A percentile compares a stretch with the other conserved stretches of the same genome.
These are phyloP conservation scores for Neoaliturus tenellus DNA, from an alignment of 2,888 invertebrate genomes.

Conservation along the genomic window DNA sequence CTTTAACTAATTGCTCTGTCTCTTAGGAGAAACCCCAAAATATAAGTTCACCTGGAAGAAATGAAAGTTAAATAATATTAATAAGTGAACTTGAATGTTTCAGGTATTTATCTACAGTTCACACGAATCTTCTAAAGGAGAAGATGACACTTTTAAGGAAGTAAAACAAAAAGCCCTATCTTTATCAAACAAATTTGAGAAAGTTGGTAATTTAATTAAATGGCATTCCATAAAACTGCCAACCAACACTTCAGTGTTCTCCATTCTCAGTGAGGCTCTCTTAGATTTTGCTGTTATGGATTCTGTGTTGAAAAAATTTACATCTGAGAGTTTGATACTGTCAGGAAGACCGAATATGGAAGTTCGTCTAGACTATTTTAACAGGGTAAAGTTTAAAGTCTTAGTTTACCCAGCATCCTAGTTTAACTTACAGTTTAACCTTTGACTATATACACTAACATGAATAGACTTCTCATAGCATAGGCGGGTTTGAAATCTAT, in stretches of 20 bases:
- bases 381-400: slow-evolving; percentile 87
- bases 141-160: slow-evolving; percentile 76
- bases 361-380: slow-evolving; percentile 89
- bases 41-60: no score
- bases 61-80: no score
- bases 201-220: slow-evolving; percentile 80
- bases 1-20: no score
- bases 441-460: no score
- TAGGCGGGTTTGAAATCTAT: no score
- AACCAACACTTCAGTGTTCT: slow-evolving; percentile 57
- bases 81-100: slow-evolving; percentile 58
- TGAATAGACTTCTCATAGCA: no score
- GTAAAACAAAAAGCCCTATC: slow-evolving; percentile 80
- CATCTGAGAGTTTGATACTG: slow-evolving; percentile 84
- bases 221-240: slow-evolving; percentile 83
- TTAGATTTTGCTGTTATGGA: slow-evolving; percentile 78
- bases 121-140: slow-evolving; percentile 79
- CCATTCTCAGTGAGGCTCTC: slow-evolving; percentile 67
- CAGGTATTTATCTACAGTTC: slow-evolving; percentile 81
- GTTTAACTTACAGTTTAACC: no score
- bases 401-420: no score
- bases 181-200: slow-evolving; percentile 80
- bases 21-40: no score
- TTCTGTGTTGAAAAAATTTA: slow-evolving; percentile 81
- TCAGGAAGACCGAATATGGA: slow-evolving; percentile 81